These are phyloP conservation scores for Caenorhabditis sp. DNA, from an alignment of 2,888 invertebrate genomes.

Conservation along the genomic window DNA sequence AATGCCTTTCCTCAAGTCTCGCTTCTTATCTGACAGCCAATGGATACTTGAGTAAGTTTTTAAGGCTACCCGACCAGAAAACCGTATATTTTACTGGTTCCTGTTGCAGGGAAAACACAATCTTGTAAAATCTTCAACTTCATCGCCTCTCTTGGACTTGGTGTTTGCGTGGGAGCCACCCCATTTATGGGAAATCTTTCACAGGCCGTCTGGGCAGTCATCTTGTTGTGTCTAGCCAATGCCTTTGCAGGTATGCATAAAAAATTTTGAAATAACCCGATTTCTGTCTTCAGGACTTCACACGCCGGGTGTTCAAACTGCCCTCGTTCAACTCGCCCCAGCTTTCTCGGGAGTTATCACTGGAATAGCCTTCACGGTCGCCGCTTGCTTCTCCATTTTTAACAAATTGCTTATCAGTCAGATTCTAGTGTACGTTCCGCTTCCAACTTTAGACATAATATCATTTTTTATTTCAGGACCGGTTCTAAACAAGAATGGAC, in stretches of 20 bases:
- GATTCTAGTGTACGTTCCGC: conserved; percentile 63
- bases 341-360: conserved; percentile 77
- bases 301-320: conserved; percentile 78
- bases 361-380: conserved; percentile 77
- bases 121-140: conserved; percentile 68
- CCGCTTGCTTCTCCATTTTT: conserved; percentile 73
- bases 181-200: conserved; percentile 67
- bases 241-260: conserved; percentile 73
- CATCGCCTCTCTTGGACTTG: conserved; percentile 75
- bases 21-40: conserved; percentile 69
- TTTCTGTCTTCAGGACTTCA: conserved; percentile 68
- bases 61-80: background rate
- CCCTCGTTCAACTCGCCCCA: conserved; percentile 77
- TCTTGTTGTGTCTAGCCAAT: conserved; percentile 75
- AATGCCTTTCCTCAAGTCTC: conserved; percentile 73
- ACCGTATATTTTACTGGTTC: background rate
- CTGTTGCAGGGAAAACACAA: conserved; percentile 60
- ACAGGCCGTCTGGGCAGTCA: conserved; percentile 64
- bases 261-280: background rate
- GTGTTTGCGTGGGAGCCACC: conserved; percentile 73
- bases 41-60: conserved; percentile 29
- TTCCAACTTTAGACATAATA: background rate
- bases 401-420: conserved; percentile 74
- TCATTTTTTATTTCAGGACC: conserved; percentile 45
- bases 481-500: conserved; percentile 71